These are phyloP conservation scores for Camptogramma bilineatum DNA, from an alignment of 2,888 invertebrate genomes.

Conservation along the genomic window DNA sequence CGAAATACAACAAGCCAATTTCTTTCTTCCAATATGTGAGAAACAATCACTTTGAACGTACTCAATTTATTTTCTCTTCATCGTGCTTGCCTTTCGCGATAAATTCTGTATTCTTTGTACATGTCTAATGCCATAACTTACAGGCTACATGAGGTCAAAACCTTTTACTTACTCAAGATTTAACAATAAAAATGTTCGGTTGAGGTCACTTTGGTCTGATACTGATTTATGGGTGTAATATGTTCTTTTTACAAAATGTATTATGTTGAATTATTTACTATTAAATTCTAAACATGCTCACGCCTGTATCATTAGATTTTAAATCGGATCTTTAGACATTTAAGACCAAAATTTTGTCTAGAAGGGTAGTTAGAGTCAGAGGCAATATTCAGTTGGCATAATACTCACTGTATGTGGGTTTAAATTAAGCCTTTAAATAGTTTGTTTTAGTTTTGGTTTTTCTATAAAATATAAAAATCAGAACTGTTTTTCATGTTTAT, in stretches of 20 bases:
- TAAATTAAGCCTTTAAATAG: no score
- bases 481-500: no score
- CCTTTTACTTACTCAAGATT: neutral
- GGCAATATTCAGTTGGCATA: no score
- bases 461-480: no score
- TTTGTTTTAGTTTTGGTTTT: no score
- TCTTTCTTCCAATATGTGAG: neutral
- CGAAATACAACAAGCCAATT: neutral
- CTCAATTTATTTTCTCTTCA: neutral
- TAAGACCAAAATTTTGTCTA: no score
- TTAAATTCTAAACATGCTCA: no score
- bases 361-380: no score
- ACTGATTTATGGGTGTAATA: neutral
- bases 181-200: neutral
- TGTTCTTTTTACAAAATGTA: neutral
- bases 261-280: no score
- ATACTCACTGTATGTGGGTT: no score
- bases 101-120: neutral
- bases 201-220: constrained; percentile 1
- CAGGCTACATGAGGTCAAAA: constrained; percentile 1
- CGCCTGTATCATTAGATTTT: no score
- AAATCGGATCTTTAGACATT: no score
- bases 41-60: neutral
- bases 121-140: neutral
- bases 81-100: neutral